Evolutionary conservation across 2,888 invertebrate species (phyloP).

Genomic region (Spisula subtruncata): DNA sequence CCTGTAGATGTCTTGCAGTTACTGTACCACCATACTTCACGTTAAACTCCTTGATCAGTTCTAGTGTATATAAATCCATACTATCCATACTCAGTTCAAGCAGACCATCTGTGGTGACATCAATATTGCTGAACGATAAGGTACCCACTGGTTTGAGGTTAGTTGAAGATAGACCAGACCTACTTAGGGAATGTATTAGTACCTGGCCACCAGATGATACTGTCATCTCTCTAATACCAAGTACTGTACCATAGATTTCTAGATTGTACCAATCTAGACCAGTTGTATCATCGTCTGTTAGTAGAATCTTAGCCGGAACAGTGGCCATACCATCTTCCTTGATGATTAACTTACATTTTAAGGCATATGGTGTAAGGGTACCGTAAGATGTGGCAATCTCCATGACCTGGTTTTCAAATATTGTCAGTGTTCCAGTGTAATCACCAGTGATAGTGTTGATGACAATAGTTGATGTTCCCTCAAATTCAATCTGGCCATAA

Average conservation of each 20-base stretch:
- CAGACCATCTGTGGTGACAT: constrained; percentile 75
- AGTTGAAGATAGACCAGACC: constrained; percentile 65
- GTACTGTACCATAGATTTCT: constrained; percentile 73
- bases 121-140: constrained; percentile 74
- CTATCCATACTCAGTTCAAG: constrained; percentile 73
- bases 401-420: constrained; percentile 68
- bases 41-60: constrained; percentile 68
- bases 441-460: constrained; percentile 76
- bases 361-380: constrained; percentile 75
- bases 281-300: constrained; percentile 71
- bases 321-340: constrained; percentile 63
- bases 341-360: constrained; percentile 74
- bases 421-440: constrained; percentile 71
- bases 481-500: constrained; percentile 63
- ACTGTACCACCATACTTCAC: constrained; percentile 76
- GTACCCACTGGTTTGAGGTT: constrained; percentile 69
- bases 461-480: constrained; percentile 47
- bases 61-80: constrained; percentile 65
- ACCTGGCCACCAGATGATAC: constrained; percentile 76
- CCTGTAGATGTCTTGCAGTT: constrained; percentile 66
- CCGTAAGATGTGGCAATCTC: constrained; percentile 78
- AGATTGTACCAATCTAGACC: constrained; percentile 70
- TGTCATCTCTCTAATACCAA: constrained; percentile 74
- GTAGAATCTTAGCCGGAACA: constrained; percentile 76
- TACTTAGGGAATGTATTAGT: constrained; percentile 67